Conservation (phyloP, 2,113 vertebrate species). For the Cinclus cinclus region DNA sequence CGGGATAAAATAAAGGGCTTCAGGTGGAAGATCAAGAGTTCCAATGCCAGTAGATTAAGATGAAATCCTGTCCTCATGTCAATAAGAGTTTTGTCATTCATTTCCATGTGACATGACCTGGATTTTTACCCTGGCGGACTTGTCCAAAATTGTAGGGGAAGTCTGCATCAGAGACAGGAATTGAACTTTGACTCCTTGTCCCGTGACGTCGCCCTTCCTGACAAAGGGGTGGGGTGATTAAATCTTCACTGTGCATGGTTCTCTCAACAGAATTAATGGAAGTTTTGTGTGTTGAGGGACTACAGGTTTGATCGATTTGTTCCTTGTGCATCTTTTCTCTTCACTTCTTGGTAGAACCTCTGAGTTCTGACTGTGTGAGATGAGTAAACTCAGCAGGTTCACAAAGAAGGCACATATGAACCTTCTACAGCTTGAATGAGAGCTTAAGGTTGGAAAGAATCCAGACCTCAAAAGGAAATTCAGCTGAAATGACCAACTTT, state of each 20-base stretch:
- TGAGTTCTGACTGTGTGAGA: not conserved
- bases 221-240: not conserved
- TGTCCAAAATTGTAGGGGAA: not conserved
- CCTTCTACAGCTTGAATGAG: not conserved
- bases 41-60: not conserved
- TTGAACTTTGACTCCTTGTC: not conserved
- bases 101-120: not conserved
- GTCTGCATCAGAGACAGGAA: constrained; percentile 7
- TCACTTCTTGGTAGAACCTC: not conserved
- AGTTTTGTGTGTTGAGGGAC: not conserved
- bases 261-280: not conserved
- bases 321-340: not conserved
- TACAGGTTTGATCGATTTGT: not conserved
- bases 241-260: rapidly evolving
- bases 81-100: not conserved
- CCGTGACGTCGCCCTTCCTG: not conserved
- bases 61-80: not conserved
- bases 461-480: constrained; percentile 40
- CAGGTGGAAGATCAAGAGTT: not conserved
- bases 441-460: constrained; percentile 1
- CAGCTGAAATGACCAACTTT: constrained; percentile 37
- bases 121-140: not conserved
- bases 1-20: not conserved
- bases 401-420: not conserved
- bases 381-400: constrained; percentile 25